Base-by-base conservation (phyloP, 2,113 vertebrate genomes). In the Pelmatolapia mariae region DNA sequence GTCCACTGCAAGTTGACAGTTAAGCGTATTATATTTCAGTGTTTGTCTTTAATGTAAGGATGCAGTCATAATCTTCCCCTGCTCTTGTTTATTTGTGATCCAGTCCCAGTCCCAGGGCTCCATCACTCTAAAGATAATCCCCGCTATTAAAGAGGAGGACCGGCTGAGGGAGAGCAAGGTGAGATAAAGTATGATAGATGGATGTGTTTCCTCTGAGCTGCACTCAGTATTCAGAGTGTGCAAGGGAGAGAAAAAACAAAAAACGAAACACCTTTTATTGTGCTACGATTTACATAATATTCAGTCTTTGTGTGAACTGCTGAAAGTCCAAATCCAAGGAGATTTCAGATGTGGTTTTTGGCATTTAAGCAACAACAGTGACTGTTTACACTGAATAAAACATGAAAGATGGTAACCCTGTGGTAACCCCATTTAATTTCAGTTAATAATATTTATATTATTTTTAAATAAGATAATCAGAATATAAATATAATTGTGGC, bases 101-200 rank as follows among this genome's bases (percentile, higher is more conserved):
- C 89, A 99, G 98, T 99, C 98, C 7, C 98, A 99, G 68, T 98
- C 98, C 83, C 98, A 98, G 93, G 98, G 98, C 80, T 98, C 98
- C 56, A 99, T 99, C 93, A 99, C 97, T 4, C 94, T 99, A 47
- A 99, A 99, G 96, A 98, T 99, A 87, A 98, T 99, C 94, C 98
- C 98, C 19, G 98, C 98, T 7, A 86, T 98, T 84, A 98, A 97
- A 91, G 98, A 99, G 81, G 98, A 98, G 87, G 98, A 98, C 93
- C 96, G 94, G 5, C 91, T 98, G 6, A 98, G 97, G 84, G 98
- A 99, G 81, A 99, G 97, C 95, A 99, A 98, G 98, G 98, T 99
- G 87, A 5, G 91, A 76, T 15, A 45, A 54, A 53, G 40, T 29
- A n/a, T 9, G 73, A 78, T 52, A 4, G 45, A 50, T 50, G 43